Evolutionary conservation across 2,113 vertebrate species (phyloP).

Genomic region (Progne subis): DNA sequence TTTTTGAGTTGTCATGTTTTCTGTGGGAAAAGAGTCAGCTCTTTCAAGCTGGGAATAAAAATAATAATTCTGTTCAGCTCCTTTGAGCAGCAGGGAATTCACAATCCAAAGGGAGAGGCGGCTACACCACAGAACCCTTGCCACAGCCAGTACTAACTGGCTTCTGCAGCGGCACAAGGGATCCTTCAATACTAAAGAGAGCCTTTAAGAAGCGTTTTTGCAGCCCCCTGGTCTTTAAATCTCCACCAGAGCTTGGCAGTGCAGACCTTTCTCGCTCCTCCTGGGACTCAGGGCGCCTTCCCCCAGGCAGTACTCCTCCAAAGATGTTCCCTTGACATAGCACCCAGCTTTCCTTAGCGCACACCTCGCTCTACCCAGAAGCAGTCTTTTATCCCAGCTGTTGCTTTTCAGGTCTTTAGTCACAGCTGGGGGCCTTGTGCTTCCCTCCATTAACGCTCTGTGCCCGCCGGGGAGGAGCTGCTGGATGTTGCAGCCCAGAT

Average conservation of each 20-base stretch:
- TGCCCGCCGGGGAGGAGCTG: neutral
- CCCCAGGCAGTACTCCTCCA: neutral
- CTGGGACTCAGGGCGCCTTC: neutral
- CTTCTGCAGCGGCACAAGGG: neutral
- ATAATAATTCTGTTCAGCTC: neutral
- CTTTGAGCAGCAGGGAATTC: neutral
- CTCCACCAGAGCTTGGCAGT: neutral
- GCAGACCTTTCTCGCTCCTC: neutral
- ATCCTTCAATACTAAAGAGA: neutral
- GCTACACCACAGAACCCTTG: neutral
- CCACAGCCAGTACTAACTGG: neutral
- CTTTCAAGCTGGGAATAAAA: neutral
- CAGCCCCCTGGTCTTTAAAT: neutral
- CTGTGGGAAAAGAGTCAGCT: constrained; percentile 17
- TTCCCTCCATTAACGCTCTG: neutral
- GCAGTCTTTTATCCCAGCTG: neutral
- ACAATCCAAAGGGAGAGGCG: neutral
- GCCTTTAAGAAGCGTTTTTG: neutral
- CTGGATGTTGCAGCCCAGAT: neutral
- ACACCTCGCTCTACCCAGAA: neutral
- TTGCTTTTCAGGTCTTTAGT: neutral
- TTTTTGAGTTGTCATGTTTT: constrained; percentile 55
- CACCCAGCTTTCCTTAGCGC: neutral
- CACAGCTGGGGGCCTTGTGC: neutral
- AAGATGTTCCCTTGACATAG: neutral